Conservation (phyloP, 1,140 invertebrate species). For the Diprion similis region DNA sequence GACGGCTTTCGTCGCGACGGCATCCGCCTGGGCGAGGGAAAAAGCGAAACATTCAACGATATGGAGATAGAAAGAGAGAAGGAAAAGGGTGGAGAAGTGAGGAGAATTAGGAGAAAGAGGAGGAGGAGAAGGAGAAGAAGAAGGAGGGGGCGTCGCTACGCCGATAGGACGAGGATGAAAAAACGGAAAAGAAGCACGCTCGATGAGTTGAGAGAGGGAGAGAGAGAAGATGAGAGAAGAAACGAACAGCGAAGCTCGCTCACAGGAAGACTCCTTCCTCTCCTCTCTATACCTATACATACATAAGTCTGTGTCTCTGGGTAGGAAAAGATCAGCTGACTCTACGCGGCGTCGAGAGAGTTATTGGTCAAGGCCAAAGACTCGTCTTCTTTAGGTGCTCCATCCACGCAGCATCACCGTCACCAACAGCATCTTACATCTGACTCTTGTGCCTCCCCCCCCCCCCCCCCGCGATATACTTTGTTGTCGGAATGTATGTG, state of each 20-base stretch:
- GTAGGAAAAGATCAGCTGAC: not conserved
- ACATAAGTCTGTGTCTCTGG: not conserved
- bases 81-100: conserved; percentile 13
- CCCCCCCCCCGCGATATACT: not conserved
- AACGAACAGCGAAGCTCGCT: not conserved
- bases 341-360: not conserved
- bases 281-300: too few species aligned
- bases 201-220: not conserved
- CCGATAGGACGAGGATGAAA: conserved; percentile 9
- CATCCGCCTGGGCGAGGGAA: conserved; percentile 8
- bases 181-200: conserved; percentile 4
- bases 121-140: conserved; percentile 20
- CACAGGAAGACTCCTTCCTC: not conserved
- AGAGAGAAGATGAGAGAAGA: not conserved
- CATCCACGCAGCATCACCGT: not conserved
- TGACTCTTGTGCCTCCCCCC: too few species aligned
- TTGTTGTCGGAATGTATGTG: too few species aligned
- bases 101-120: conserved; percentile 14
- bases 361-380: not conserved
- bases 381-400: not conserved
- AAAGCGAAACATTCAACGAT: too few species aligned
- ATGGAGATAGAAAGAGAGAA: not conserved
- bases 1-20: conserved; percentile 19
- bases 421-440: too few species aligned
- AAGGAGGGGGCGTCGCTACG: not conserved